Percentiles rank a stretch among this genome's conserved stretches.
phyloP scores from a whole-genome alignment of 2,888 invertebrate species.

The Seladonia tumulorum region DNA sequence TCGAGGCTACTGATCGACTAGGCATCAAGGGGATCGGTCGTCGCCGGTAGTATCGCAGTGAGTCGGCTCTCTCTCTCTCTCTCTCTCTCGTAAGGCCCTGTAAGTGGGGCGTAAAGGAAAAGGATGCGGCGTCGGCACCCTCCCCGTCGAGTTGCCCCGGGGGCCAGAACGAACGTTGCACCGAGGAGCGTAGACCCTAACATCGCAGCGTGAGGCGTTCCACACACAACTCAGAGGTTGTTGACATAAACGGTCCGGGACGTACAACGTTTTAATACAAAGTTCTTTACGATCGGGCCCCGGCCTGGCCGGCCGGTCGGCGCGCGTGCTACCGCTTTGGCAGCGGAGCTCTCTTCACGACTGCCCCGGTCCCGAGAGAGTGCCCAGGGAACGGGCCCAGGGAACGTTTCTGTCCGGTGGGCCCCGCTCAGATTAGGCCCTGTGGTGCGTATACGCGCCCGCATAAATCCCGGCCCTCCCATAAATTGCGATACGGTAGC shows the following conservation, averaged over 20 bases:
- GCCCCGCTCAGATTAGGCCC: conserved; percentile 70
- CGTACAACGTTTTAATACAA: conserved; percentile 79
- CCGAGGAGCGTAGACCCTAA: conserved; percentile 56
- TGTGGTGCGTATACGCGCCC: conserved; percentile 76
- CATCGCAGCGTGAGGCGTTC: conserved; percentile 72
- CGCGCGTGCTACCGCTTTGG: conserved; percentile 48
- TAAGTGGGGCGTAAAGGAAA: conserved; percentile 52
- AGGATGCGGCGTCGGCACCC: conserved; percentile 58
- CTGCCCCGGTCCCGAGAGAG: conserved; percentile 25
- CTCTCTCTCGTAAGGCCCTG: neutral
- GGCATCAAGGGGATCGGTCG: conserved; percentile 54
- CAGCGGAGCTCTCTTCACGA: conserved; percentile 38
- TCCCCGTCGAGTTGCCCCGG: conserved; percentile 65
- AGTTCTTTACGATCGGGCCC: conserved; percentile 77
- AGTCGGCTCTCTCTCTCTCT: neutral
- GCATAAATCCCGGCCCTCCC: conserved; percentile 82
- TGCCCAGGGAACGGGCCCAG: conserved; percentile 27
- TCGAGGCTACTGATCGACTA: conserved; percentile 46
- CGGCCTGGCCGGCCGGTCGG: conserved; percentile 22
- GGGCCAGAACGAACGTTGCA: conserved; percentile 61
- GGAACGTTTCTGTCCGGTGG: conserved; percentile 65
- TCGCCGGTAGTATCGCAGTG: conserved; percentile 10
- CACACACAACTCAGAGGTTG: conserved; percentile 77
- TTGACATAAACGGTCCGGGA: conserved; percentile 76
- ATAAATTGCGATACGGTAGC: conserved; percentile 84